Evolutionary conservation across 2,113 vertebrate genomes (phyloP).

Genomic region (Clarias batrachus): DNA sequence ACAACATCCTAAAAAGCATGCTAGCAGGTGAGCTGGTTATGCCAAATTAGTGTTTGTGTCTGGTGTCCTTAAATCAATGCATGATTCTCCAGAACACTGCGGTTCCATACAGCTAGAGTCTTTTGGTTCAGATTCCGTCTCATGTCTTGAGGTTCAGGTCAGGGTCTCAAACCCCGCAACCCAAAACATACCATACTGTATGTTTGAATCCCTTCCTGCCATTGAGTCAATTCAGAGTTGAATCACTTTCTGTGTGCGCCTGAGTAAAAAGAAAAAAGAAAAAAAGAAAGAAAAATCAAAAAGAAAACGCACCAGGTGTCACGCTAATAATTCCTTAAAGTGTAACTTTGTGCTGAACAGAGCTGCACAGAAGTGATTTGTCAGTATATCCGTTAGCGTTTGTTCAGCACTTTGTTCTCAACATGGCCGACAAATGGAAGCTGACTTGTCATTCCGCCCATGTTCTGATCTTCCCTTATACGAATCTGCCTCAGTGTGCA

Average conservation of each 20-base stretch:
- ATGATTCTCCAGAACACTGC: neutral
- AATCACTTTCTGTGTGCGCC: neutral
- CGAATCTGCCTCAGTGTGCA: conserved; percentile 53
- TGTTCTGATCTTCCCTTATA: conserved; percentile 34
- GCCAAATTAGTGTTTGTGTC: neutral
- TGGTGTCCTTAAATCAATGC: neutral
- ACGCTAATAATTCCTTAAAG: neutral
- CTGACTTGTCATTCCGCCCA: conserved; percentile 49
- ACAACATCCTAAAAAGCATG: neutral
- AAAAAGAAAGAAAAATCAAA: no score
- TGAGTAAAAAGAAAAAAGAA: no score
- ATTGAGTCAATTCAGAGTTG: neutral
- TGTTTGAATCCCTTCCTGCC: neutral
- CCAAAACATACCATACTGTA: neutral
- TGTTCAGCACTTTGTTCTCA: conserved; percentile 47
- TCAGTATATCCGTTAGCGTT: conserved; percentile 12
- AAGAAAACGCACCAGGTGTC: neutral
- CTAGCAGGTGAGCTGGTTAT: neutral
- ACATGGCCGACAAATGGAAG: conserved; percentile 45
- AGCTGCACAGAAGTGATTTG: conserved; percentile 13
- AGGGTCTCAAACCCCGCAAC: neutral
- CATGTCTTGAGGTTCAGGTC: neutral
- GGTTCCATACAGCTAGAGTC: neutral
- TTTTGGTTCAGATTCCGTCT: neutral
- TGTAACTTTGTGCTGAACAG: neutral